Percentiles rank a stretch among this genome's conserved stretches.
Evolutionary conservation across 2,888 invertebrate species (phyloP).

Genomic region (Tetragonisca angustula): DNA sequence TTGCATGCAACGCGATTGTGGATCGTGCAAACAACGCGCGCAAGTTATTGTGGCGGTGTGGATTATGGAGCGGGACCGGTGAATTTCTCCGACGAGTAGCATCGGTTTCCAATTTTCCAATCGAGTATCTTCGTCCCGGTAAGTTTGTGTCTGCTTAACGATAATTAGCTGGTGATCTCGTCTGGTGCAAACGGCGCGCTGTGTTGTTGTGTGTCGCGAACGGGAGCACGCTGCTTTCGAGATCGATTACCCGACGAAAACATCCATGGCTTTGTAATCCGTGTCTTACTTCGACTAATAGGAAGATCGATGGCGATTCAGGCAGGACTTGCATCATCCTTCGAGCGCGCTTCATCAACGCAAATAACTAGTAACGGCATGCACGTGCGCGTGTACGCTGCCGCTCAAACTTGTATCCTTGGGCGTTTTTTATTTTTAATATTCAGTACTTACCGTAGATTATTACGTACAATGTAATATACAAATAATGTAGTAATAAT

Average conservation of each 20-base stretch:
- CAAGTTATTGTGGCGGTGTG: neutral
- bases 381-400: no score
- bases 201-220: neutral
- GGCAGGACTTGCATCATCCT: neutral
- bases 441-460: no score
- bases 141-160: slow-evolving; percentile 22
- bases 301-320: no score
- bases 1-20: neutral
- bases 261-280: neutral
- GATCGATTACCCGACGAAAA: slow-evolving; percentile 6
- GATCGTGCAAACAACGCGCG: neutral
- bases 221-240: neutral
- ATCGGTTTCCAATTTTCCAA: slow-evolving; percentile 34
- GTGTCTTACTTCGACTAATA: neutral
- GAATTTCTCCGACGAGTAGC: slow-evolving; percentile 12
- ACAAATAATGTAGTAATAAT: no score
- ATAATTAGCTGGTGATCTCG: slow-evolving; percentile 24
- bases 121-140: neutral
- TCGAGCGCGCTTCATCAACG: neutral
- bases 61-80: slow-evolving; percentile 18
- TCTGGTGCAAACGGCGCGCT: neutral
- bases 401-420: no score
- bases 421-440: no score
- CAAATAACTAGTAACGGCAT: neutral
- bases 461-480: no score